A percentile compares a stretch with the other conserved stretches of the same genome.
These are phyloP conservation scores for Heliconius hermathena DNA, from an alignment of 1,140 invertebrate genomes.

Conservation along the genomic window DNA sequence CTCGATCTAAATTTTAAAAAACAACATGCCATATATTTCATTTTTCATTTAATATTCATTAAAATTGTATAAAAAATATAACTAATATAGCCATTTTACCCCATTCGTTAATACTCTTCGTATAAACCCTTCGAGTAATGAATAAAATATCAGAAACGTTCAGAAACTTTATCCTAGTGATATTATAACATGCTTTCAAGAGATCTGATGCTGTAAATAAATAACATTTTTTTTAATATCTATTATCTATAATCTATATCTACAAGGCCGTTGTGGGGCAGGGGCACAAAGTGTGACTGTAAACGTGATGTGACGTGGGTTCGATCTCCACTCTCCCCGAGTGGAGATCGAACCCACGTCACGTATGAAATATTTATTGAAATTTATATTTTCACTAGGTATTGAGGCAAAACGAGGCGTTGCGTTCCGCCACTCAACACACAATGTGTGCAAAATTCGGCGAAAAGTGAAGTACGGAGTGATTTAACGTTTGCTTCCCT, in stretches of 20 bases:
- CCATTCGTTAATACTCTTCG: neutral
- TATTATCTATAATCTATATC: neutral
- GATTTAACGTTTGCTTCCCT: too few species aligned
- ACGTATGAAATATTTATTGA: too few species aligned
- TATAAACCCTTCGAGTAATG: neutral
- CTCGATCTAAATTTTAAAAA: neutral
- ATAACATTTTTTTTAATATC: neutral
- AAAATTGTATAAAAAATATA: neutral
- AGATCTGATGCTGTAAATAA: neutral
- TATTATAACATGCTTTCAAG: neutral
- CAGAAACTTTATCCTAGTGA: neutral
- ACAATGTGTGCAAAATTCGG: too few species aligned
- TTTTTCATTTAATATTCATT: neutral
- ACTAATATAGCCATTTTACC: neutral
- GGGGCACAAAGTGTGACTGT: too few species aligned
- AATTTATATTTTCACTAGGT: too few species aligned
- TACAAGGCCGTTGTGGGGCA: too few species aligned
- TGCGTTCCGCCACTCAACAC: too few species aligned
- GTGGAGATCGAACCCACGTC: too few species aligned
- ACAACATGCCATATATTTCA: neutral
- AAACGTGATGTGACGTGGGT: too few species aligned
- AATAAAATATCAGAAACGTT: conserved; percentile 11
- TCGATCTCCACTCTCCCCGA: too few species aligned
- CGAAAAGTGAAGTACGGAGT: too few species aligned
- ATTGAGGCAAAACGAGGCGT: too few species aligned